phyloP scores from a whole-genome alignment of 2,888 invertebrate species.

The Uropetala carovei region DNA sequence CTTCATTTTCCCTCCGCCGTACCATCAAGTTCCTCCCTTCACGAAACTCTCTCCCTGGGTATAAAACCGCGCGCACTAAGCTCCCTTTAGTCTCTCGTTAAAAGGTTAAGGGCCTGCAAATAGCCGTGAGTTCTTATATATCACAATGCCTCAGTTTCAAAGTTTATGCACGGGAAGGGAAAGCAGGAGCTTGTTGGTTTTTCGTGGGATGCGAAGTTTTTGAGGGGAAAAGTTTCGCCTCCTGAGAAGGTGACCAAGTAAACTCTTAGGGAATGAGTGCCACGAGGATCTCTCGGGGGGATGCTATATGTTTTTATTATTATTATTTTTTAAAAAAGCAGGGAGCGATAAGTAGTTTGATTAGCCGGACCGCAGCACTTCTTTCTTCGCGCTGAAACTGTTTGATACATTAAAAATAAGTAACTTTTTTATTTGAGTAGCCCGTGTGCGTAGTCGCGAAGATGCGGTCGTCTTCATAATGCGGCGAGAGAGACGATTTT shows the following conservation, averaged over 20 bases:
- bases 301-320: too few relatives aligned
- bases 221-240: background rate
- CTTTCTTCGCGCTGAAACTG: background rate
- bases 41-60: background rate
- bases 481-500: too few relatives aligned
- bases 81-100: constrained; percentile 32
- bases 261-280: background rate
- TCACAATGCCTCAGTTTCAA: constrained; percentile 54
- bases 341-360: too few relatives aligned
- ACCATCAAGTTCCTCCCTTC: background rate
- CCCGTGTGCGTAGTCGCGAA: too few relatives aligned
- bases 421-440: too few relatives aligned
- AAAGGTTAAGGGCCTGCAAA: constrained; percentile 44
- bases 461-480: too few relatives aligned
- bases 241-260: background rate
- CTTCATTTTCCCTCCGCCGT: too few relatives aligned
- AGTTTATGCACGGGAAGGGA: constrained; percentile 28
- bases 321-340: too few relatives aligned
- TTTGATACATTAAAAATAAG: background rate
- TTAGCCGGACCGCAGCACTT: background rate
- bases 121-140: constrained; percentile 38
- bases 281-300: too few relatives aligned
- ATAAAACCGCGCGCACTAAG: constrained; percentile 6
- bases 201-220: constrained; percentile 40
- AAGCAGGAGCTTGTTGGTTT: constrained; percentile 27